Evolutionary conservation across 2,797 vertebrate genomes (phyloP).

Genomic region (Notoglanidium macrostoma): DNA sequence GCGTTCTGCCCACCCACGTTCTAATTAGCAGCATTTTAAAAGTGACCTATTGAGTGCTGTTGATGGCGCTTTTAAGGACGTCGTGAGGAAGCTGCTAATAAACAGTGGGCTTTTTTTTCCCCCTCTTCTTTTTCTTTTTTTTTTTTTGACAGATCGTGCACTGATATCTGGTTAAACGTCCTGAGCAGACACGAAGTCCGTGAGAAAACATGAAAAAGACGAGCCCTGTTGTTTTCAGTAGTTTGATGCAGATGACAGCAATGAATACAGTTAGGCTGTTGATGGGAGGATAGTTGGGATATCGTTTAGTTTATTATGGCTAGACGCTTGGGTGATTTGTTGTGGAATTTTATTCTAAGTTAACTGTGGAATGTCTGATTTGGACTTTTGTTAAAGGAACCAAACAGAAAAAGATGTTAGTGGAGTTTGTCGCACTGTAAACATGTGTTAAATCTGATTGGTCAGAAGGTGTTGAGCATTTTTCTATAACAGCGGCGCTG

Average conservation of each 20-base stretch:
- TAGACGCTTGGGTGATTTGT: not conserved
- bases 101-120: not conserved
- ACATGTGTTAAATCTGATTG: not conserved
- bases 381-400: not conserved
- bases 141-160: not conserved
- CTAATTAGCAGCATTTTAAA: not conserved
- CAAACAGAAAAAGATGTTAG: not conserved
- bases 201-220: not conserved
- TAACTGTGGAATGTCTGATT: not conserved
- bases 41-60: not conserved
- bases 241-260: not conserved
- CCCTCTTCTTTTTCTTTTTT: not conserved
- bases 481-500: not conserved
- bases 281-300: not conserved
- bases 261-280: not conserved
- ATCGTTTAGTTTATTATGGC: not conserved
- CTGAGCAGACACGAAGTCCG: not conserved
- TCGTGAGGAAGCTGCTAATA: not conserved
- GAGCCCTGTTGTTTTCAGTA: not conserved
- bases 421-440: not conserved
- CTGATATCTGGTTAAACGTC: not conserved
- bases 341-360: not conserved
- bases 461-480: not conserved
- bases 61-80: not conserved
- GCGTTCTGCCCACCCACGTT: not conserved